A percentile compares a stretch with the other conserved stretches of the same genome.
These are phyloP conservation scores for Trilocha varians DNA, from an alignment of 2,888 invertebrate genomes.

Conservation along the genomic window DNA sequence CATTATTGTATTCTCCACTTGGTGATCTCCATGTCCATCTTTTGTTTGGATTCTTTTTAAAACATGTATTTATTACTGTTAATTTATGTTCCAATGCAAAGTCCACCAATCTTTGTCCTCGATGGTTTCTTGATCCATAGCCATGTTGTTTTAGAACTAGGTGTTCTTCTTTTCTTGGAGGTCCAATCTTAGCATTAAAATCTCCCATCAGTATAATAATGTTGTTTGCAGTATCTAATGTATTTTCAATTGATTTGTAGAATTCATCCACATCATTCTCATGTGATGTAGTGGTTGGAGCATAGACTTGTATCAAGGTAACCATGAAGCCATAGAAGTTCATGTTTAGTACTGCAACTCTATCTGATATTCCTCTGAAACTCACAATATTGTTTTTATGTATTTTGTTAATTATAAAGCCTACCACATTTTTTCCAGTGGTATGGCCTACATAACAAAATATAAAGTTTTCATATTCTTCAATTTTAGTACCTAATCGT, in stretches of 20 bases:
- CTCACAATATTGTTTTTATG: constrained; percentile 9
- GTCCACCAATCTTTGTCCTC: constrained; percentile 2
- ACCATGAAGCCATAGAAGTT: constrained; percentile 1
- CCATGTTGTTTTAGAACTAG: neutral
- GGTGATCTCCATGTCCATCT: constrained; percentile 8
- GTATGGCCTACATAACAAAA: no score
- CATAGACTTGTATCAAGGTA: constrained; percentile 13
- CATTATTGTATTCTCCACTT: constrained; percentile 2
- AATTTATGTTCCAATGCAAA: constrained; percentile 4
- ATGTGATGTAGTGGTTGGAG: constrained; percentile 12
- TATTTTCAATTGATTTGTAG: constrained; percentile 8
- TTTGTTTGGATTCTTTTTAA: constrained; percentile 3
- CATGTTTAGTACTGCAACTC: constrained; percentile 8
- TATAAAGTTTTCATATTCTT: no score
- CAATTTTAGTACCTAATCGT: no score
- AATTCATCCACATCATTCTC: constrained; percentile 11
- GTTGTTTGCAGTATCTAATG: constrained; percentile 7
- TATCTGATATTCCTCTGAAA: constrained; percentile 8
- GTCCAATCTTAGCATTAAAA: neutral
- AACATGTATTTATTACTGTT: no score
- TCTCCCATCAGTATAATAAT: constrained; percentile 6
- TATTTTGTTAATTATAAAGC: no score
- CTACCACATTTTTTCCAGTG: no score
- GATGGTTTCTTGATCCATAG: neutral
- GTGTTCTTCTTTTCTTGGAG: constrained; percentile 6